Conservation (phyloP, 2,113 vertebrate species). For the Capreolus pygargus region DNA sequence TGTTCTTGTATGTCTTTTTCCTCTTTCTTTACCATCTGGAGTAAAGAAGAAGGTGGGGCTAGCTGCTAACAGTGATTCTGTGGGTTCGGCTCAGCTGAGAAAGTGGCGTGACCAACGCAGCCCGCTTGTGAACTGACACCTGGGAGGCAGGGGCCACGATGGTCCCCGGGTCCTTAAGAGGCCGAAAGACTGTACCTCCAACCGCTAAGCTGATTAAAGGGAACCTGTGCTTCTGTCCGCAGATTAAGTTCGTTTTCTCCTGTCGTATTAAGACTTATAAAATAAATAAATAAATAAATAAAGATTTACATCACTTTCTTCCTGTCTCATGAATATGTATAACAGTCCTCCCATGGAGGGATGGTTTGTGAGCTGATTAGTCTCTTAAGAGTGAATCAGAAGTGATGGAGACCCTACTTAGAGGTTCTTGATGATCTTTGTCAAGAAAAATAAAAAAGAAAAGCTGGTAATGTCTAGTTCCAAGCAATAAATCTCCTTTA, state of each 20-base stretch:
- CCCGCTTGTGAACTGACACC: accelerated
- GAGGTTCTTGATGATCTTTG: not conserved
- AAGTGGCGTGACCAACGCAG: accelerated
- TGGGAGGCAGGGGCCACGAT: accelerated
- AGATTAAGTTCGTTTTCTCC: not conserved
- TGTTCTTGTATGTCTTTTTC: not conserved
- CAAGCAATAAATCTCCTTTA: not conserved
- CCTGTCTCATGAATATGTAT: not conserved
- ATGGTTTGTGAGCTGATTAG: not conserved
- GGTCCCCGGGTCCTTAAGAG: too few relatives aligned
- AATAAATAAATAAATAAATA: too few relatives aligned
- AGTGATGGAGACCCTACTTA: not conserved
- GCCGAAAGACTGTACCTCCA: too few relatives aligned
- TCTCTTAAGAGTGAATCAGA: not conserved
- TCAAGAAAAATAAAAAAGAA: not conserved
- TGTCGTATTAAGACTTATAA: not conserved
- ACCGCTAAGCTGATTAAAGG: too few relatives aligned
- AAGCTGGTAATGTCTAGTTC: not conserved
- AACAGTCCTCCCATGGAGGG: not conserved
- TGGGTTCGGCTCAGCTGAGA: not conserved
- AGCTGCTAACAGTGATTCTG: accelerated
- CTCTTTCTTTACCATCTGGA: not conserved
- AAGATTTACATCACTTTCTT: not conserved
- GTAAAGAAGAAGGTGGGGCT: not conserved
- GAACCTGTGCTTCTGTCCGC: too few relatives aligned